A percentile compares a stretch with the other conserved stretches of the same genome.
Evolutionary conservation across 2,113 vertebrate species (phyloP).

Genomic region (Sander vitreus): DNA sequence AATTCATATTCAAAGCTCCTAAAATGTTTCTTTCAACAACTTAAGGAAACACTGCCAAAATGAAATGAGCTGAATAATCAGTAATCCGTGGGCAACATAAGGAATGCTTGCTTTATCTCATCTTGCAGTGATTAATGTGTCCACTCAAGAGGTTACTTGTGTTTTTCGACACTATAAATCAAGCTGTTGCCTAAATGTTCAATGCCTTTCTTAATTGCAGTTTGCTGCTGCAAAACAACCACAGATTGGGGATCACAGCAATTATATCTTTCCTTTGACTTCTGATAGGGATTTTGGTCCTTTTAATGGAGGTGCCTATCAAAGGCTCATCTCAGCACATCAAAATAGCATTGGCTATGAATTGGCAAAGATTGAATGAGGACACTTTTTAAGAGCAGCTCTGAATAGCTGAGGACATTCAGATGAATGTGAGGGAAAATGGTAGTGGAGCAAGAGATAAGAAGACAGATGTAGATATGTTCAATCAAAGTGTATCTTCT

Average conservation of each 20-base stretch:
- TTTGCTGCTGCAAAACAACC: not conserved
- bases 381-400: conserved; percentile 20
- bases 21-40: not conserved
- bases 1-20: not conserved
- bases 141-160: not conserved
- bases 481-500: conserved; percentile 57
- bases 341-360: conserved; percentile 15
- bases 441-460: conserved; percentile 38
- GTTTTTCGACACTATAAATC: not conserved
- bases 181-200: conserved; percentile 26
- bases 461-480: conserved; percentile 49
- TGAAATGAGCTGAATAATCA: not conserved
- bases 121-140: conserved; percentile 22
- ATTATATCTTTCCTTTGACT: not conserved
- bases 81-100: not conserved
- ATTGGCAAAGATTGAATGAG: conserved; percentile 25
- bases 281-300: conserved; percentile 1
- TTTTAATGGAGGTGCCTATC: conserved; percentile 25
- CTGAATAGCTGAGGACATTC: conserved; percentile 53
- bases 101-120: not conserved
- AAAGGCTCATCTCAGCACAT: conserved; percentile 51
- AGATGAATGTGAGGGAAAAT: conserved; percentile 34
- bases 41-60: not conserved
- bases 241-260: not conserved
- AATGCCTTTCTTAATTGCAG: not conserved